These are phyloP conservation scores for Oscheius myriophilus DNA, from an alignment of 2,888 invertebrate species.

Conservation along the genomic window DNA sequence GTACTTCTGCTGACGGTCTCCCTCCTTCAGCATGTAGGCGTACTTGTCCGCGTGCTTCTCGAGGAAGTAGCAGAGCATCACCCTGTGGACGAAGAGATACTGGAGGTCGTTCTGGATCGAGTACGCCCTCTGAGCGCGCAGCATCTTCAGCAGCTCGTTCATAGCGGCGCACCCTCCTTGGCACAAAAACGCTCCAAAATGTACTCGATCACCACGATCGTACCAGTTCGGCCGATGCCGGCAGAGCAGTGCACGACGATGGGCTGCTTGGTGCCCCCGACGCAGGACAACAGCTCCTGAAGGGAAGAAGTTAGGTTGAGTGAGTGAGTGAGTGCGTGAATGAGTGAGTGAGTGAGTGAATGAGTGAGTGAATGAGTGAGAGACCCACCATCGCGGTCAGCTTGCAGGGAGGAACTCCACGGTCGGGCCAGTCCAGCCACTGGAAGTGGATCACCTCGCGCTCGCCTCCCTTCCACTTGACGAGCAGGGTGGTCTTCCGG, in stretches of 20 bases:
- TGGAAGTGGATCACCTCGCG: slow-evolving; percentile 6
- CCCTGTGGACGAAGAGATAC: slow-evolving; percentile 59
- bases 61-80: slow-evolving; percentile 57
- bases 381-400: slow-evolving; percentile 43
- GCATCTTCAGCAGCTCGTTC: slow-evolving; percentile 50
- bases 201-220: slow-evolving; percentile 58
- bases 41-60: slow-evolving; percentile 45
- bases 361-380: no score
- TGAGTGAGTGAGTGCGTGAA: no score
- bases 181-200: slow-evolving; percentile 41
- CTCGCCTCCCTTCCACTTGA: slow-evolving; percentile 29
- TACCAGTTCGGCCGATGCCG: slow-evolving; percentile 55
- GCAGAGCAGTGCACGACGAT: slow-evolving; percentile 60
- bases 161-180: slow-evolving; percentile 42
- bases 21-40: slow-evolving; percentile 24
- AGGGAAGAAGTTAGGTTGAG: neutral
- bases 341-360: no score
- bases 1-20: slow-evolving; percentile 38
- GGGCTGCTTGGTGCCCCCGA: slow-evolving; percentile 50
- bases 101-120: slow-evolving; percentile 60
- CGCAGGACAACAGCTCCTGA: slow-evolving; percentile 45
- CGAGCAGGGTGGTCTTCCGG: slow-evolving; percentile 10
- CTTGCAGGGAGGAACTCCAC: slow-evolving; percentile 46
- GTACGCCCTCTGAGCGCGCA: slow-evolving; percentile 52
- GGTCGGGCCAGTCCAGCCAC: slow-evolving; percentile 54